Evolutionary conservation across 1,140 invertebrate genomes (phyloP), one percentile per base, ranked within the genome.

Genomic region (Drosophila kanapiae): DNA sequence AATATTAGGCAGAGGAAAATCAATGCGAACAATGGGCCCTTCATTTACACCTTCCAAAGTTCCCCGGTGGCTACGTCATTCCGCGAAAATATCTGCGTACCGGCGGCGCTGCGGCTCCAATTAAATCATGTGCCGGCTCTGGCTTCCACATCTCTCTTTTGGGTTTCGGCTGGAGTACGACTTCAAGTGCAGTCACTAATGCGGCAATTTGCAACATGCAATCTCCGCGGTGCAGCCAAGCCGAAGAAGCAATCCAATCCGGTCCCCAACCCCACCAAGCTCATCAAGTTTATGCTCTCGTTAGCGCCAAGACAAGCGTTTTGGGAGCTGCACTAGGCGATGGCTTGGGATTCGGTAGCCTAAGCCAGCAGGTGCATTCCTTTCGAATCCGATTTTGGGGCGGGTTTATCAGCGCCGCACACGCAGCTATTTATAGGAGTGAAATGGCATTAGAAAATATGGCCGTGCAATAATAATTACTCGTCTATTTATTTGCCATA

Each of bases 261-360:
- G 80, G 18, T 61, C n/a, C 45, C 49, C 61, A 47, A 31, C 5
- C 18, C 10, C 37, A 3, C 27, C 43, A 14, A 6, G 18, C 61
- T 62, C 63, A 75, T 67, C 78, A 75, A 78, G 81, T 90, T 63
- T 90, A 81, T 90, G 85, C 85, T 90, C 85, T 90, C 85, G 85
- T 90, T 90, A 85, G 81, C 85, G 79, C 74, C 80, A 71, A 81
- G 69, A 84, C 78, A 80, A 78, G 80, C 79, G 62, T 60, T 79
- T 70, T 43, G 59, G 54, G 51, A 42, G 63, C 35, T 49, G 38
- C 31, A 23, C 23, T 23, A 23, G 23, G 23, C 23, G 23, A 23
- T 23, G 23, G 23, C 3, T 63, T 58, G 18, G 40, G 60, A 45
- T 37, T n/a, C 31, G 58, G 45, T 23, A 47, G 43, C 16, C 23